A percentile compares a stretch with the other conserved stretches of the same genome.
Conservation (phyloP, 1,140 invertebrate species). For the Macrobrachium nipponense region DNA sequence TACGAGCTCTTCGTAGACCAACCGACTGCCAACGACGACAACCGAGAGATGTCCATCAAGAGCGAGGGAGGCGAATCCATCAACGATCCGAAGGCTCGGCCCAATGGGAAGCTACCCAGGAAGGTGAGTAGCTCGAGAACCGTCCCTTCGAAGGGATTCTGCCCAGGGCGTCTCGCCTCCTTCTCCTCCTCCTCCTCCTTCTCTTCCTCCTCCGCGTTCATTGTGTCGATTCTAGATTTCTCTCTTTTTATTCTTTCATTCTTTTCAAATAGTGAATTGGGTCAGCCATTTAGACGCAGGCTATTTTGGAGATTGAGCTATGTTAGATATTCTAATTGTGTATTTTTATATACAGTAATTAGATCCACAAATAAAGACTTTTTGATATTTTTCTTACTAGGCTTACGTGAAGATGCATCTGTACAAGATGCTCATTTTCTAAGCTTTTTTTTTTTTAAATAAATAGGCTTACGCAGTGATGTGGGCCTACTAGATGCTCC, state of each 20-base stretch:
- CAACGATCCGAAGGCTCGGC: slow-evolving; percentile 80
- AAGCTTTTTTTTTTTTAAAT: too few relatives aligned
- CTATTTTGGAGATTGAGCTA: too few relatives aligned
- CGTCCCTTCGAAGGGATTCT: background rate
- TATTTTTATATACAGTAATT: too few relatives aligned
- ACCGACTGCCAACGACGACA: slow-evolving; percentile 86
- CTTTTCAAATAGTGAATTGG: background rate
- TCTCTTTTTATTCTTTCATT: background rate
- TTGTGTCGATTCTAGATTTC: too few relatives aligned
- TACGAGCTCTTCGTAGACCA: slow-evolving; percentile 90
- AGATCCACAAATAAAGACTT: too few relatives aligned
- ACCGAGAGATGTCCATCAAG: slow-evolving; percentile 89
- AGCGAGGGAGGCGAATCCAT: slow-evolving; percentile 87
- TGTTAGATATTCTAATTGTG: too few relatives aligned
- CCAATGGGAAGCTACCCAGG: slow-evolving; percentile 74
- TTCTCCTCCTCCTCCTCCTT: background rate
- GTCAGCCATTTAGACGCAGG: too few relatives aligned
- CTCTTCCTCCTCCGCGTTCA: background rate
- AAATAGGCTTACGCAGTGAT: too few relatives aligned
- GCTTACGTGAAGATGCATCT: too few relatives aligned
- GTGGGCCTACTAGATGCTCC: too few relatives aligned
- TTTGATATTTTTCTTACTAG: too few relatives aligned
- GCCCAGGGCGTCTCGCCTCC: background rate
- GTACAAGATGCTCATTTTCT: too few relatives aligned
- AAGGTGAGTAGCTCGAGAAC: slow-evolving; percentile 80